Evolutionary conservation across 2,797 vertebrate species (phyloP).

Genomic region (Aythya fuligula): DNA sequence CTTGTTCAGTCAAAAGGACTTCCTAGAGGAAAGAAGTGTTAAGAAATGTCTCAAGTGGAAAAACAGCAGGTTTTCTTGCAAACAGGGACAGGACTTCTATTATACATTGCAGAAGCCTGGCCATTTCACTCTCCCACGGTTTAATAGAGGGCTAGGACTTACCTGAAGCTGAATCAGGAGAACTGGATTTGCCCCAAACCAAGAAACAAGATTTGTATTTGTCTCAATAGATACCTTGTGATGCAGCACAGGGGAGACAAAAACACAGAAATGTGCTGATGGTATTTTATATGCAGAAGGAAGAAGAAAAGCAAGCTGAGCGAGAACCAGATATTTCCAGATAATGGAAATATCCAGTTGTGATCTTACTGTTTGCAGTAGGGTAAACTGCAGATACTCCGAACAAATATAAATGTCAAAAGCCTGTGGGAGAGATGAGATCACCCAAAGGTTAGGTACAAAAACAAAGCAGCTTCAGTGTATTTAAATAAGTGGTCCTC

Average conservation of each 20-base stretch:
- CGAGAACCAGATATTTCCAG: neutral
- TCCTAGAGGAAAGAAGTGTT: neutral
- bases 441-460: neutral
- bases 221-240: neutral
- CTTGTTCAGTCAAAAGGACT: neutral
- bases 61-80: neutral
- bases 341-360: neutral
- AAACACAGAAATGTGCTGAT: neutral
- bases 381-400: neutral
- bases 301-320: neutral
- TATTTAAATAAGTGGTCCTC: neutral
- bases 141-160: neutral
- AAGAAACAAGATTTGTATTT: neutral
- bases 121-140: neutral
- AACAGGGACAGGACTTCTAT: neutral
- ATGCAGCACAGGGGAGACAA: neutral
- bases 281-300: neutral
- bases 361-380: neutral
- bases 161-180: neutral
- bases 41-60: neutral
- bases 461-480: neutral
- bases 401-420: constrained; percentile 11
- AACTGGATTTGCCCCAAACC: neutral
- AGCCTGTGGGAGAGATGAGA: neutral
- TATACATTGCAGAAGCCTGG: neutral